Base-by-base conservation (phyloP, 2,888 invertebrate species). In the Synanthedon myopaeformis region DNA sequence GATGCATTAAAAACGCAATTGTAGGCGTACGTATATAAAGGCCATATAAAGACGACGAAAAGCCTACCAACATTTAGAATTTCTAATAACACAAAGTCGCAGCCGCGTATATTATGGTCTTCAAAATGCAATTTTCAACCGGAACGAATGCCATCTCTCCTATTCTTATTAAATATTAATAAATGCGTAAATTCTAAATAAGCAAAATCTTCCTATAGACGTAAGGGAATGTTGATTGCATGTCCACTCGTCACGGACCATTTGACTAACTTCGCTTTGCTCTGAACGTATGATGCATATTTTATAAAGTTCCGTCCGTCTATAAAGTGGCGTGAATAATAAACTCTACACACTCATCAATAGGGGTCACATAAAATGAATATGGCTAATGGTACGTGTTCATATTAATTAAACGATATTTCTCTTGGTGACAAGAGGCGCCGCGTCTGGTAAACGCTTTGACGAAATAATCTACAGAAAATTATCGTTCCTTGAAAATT, bases 401-500 rank as follows among this genome's bases (percentile, higher is more conserved):
- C 68, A 69, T 68, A 74, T 76, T 83, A 82, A 84, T 85, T 82
- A 82, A 79, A 79, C 69, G 64, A 80, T 81, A 81, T 79, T 75
- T 82, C 76, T 79, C 70, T 65, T 67, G 64, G 68, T 69, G 82
- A 76, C 77, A 68, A 69, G 63, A 56, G 76, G 81, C 80, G 81
- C 83, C 79, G 35, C 35, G 76, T 70, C 77, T 73, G 67, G 68
- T 79, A 77, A 79, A 75, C 71, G 74, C 74, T 70, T 77, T 81
- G 78, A 79, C 69, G 76, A 81, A 76, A 74, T 76, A 69, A 74
- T 70, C 70, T 61, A 65, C 63, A 65, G 61, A 64, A 70, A 68
- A 64, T 70, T 61, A 62, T 59, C 61, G 63, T 74, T 72, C 78
- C 69, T 63, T 65, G 76, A 75, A 73, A 65, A 68, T 62, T 79